phyloP scores from a whole-genome alignment of 2,113 vertebrate species.

The Austrofundulus limnaeus region DNA sequence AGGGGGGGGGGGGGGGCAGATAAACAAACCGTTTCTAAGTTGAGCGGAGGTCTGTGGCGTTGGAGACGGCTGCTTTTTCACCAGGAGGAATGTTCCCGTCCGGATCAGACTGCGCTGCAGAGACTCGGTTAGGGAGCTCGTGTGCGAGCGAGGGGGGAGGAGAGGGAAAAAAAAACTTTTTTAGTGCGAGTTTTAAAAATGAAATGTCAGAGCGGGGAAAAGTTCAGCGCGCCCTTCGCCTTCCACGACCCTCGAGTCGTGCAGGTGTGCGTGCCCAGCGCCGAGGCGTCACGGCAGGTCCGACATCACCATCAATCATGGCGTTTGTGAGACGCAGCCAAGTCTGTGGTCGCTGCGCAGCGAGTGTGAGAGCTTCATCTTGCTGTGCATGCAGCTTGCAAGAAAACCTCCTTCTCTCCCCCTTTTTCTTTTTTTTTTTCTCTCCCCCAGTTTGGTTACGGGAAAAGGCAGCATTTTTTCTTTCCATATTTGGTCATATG shows the following conservation, averaged over 20 bases:
- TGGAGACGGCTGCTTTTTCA: conserved; percentile 58
- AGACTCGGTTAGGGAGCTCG: conserved; percentile 33
- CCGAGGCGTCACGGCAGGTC: conserved; percentile 52
- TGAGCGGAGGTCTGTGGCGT: conserved; percentile 40
- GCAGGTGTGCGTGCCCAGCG: conserved; percentile 39
- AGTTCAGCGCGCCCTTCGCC: conserved; percentile 22
- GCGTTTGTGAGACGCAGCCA: conserved; percentile 52
- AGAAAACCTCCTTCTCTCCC: conserved; percentile 48
- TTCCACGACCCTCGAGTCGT: conserved; percentile 31
- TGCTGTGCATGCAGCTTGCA: conserved; percentile 73
- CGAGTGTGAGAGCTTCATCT: conserved; percentile 78
- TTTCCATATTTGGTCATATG: conserved; percentile 85
- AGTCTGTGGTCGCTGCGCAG: conserved; percentile 62
- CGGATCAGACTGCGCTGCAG: conserved; percentile 8
- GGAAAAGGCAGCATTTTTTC: conserved; percentile 83
- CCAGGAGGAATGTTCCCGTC: conserved; percentile 65
- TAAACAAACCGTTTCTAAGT: conserved; percentile 69
- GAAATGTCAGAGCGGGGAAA: conserved; percentile 51
- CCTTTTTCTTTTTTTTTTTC: conserved; percentile 26
- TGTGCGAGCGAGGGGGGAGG: conserved; percentile 27
- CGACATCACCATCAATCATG: conserved; percentile 63
- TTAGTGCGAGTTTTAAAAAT: conserved; percentile 52
- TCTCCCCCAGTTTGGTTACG: conserved; percentile 77
- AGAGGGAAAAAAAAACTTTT: conserved; percentile 54
- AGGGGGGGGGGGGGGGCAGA: conserved; percentile 18